phyloP scores from a whole-genome alignment of 2,113 vertebrate species.

The Brienomyrus longianalis region DNA sequence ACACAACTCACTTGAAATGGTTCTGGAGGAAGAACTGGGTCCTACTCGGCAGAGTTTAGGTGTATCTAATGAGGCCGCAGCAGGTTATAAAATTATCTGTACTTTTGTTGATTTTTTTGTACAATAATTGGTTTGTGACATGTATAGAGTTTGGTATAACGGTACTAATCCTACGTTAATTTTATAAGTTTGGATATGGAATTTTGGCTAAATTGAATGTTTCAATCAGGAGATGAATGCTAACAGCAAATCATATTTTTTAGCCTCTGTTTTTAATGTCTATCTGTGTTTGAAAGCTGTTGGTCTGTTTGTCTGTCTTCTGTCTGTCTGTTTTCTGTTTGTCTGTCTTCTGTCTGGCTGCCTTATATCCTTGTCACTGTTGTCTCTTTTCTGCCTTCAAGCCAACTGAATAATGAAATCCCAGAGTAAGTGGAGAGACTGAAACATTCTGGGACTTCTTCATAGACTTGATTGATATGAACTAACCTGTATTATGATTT shows the following conservation, averaged over 20 bases:
- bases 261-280: conserved; percentile 10
- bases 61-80: not conserved
- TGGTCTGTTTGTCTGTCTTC: conserved; percentile 35
- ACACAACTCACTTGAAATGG: not conserved
- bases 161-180: not conserved
- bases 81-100: not conserved
- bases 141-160: not conserved
- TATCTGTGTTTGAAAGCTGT: conserved; percentile 20
- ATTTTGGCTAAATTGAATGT: not conserved
- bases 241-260: not conserved
- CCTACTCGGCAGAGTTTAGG: not conserved
- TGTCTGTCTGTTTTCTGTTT: conserved; percentile 38
- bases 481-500: conserved; percentile 44
- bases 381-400: conserved; percentile 79
- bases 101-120: not conserved
- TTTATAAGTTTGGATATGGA: not conserved
- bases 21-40: not conserved
- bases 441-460: conserved; percentile 24
- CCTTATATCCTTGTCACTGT: conserved; percentile 67
- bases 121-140: not conserved
- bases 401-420: conserved; percentile 98
- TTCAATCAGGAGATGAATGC: not conserved
- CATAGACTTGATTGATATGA: conserved; percentile 34
- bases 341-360: conserved; percentile 52
- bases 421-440: conserved; percentile 84